Evolutionary conservation across 1,140 invertebrate genomes (phyloP).

Genomic region (Babylonia areolata): DNA sequence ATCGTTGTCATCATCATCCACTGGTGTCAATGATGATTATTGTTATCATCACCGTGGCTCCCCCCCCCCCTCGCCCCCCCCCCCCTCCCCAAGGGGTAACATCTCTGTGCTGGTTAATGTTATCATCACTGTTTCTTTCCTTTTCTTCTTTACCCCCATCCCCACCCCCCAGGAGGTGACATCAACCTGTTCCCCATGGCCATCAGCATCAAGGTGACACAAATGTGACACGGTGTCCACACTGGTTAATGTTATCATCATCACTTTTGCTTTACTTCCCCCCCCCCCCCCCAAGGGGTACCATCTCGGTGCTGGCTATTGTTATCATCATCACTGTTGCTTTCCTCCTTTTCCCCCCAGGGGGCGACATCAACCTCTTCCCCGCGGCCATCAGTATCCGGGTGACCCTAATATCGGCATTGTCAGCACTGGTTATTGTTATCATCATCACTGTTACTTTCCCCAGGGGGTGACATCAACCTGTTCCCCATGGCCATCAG

Average conservation of each 20-base stretch:
- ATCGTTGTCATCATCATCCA: too few species aligned
- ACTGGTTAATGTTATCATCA: too few species aligned
- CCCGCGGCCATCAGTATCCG: conserved; percentile 62
- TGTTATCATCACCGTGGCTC: too few species aligned
- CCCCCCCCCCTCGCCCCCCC: too few species aligned
- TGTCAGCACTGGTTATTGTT: conserved; percentile 85
- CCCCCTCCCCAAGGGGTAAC: too few species aligned
- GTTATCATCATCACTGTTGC: too few species aligned
- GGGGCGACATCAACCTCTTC: conserved; percentile 85
- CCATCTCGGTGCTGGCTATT: background rate
- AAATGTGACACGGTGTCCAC: conserved; percentile 94
- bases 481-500: background rate
- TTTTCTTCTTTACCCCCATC: background rate
- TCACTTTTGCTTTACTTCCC: background rate
- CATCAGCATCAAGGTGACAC: conserved; percentile 79
- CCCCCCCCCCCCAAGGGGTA: too few species aligned
- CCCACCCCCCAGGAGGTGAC: conserved; percentile 78
- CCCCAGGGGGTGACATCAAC: background rate
- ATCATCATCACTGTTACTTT: background rate
- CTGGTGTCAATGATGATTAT: conserved; percentile 87
- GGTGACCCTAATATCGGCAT: conserved; percentile 92
- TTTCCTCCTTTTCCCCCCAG: conserved; percentile 53
- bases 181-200: conserved; percentile 81
- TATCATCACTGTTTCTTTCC: too few species aligned
- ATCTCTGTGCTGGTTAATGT: background rate